These are phyloP conservation scores for Prenolepis imparis DNA, from an alignment of 2,888 invertebrate species.

Conservation along the genomic window DNA sequence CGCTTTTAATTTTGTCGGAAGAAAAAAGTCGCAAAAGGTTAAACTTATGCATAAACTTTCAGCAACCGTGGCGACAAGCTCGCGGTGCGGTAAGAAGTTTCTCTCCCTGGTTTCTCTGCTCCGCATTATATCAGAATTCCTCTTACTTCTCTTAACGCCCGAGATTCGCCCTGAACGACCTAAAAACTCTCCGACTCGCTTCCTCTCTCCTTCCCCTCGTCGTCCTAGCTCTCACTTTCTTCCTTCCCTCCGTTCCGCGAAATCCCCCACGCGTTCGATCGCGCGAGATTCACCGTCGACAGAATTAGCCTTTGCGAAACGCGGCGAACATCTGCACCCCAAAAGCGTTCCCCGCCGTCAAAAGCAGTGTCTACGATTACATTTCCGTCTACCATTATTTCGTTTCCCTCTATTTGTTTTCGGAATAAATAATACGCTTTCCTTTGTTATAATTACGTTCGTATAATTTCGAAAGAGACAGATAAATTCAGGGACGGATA, in stretches of 20 bases:
- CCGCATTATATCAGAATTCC: not conserved
- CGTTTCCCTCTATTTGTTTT: constrained; percentile 6
- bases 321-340: constrained; percentile 35
- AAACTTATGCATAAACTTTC: constrained; percentile 45
- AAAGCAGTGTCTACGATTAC: constrained; percentile 9
- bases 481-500: not conserved
- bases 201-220: too few species aligned
- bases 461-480: not conserved
- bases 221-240: constrained; percentile 25
- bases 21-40: constrained; percentile 1
- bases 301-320: constrained; percentile 34
- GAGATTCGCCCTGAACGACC: constrained; percentile 30
- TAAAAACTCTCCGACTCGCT: constrained; percentile 10
- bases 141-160: not conserved
- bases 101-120: not conserved
- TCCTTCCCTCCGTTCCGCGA: constrained; percentile 21
- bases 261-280: constrained; percentile 46
- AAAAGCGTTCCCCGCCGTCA: constrained; percentile 9
- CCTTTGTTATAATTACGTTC: not conserved
- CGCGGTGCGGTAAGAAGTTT: constrained; percentile 9
- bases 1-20: constrained; percentile 24
- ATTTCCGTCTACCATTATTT: constrained; percentile 20
- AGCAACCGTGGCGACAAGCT: constrained; percentile 2
- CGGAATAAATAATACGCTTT: not conserved
- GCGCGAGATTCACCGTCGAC: constrained; percentile 43